Evolutionary conservation across 2,888 invertebrate species (phyloP).

Genomic region (Teleogryllus oceanicus): DNA sequence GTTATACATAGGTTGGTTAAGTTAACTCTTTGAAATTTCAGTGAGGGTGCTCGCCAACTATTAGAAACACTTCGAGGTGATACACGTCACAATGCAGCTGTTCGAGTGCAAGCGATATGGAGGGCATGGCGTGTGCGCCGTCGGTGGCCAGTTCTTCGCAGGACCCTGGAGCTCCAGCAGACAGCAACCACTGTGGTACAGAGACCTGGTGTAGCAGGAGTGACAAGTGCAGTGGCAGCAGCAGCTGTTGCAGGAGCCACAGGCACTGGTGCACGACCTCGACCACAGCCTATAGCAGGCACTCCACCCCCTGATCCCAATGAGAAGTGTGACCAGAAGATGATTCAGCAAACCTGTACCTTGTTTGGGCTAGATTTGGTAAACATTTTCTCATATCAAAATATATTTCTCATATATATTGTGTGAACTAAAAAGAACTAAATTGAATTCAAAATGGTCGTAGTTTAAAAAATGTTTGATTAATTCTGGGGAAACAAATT

Average conservation of each 20-base stretch:
- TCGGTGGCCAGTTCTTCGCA: conserved; percentile 60
- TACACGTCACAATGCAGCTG: conserved; percentile 74
- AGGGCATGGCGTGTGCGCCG: conserved; percentile 71
- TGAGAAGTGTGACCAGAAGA: conserved; percentile 83
- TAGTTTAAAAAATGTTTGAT: too few species aligned
- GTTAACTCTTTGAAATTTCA: conserved; percentile 45
- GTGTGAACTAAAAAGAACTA: too few species aligned
- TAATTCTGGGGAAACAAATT: too few species aligned
- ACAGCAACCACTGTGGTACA: conserved; percentile 41
- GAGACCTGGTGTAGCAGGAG: conserved; percentile 38
- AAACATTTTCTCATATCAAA: conserved; percentile 41
- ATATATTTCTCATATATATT: too few species aligned
- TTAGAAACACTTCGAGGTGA: conserved; percentile 77
- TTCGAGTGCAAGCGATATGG: conserved; percentile 80
- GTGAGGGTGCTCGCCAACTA: conserved; percentile 88
- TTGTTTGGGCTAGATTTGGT: conserved; percentile 86
- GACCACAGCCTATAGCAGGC: conserved; percentile 86
- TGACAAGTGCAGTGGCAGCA: conserved; percentile 37
- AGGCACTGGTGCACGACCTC: conserved; percentile 59
- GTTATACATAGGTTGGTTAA: background rate
- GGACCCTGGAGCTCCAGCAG: conserved; percentile 44
- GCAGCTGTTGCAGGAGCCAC: conserved; percentile 42
- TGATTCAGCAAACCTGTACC: conserved; percentile 86
- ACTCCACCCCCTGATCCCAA: conserved; percentile 78
- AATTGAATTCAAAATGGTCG: too few species aligned